Conservation (phyloP, 1,140 invertebrate genomes). For the Triops cancriformis region DNA sequence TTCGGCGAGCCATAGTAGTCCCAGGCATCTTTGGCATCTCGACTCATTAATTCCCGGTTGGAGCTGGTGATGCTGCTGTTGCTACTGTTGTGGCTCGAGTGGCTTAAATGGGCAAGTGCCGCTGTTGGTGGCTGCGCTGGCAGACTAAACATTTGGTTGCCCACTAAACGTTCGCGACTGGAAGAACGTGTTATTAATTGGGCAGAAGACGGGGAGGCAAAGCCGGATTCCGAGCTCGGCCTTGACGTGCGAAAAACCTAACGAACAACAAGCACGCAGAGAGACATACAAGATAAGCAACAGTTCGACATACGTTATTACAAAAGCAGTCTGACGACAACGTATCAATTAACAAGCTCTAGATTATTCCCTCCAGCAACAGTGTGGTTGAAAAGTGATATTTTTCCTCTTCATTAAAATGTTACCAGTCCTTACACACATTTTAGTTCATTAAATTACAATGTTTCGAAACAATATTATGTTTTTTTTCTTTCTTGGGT, state of each 20-base stretch:
- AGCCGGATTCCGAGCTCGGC: conserved; percentile 18
- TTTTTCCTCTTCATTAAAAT: too few species aligned
- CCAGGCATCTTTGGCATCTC: conserved; percentile 30
- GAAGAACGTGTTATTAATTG: conserved; percentile 19
- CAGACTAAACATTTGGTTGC: conserved; percentile 27
- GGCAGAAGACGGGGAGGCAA: not conserved
- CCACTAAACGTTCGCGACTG: conserved; percentile 29
- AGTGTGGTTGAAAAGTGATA: too few species aligned
- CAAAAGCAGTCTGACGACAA: not conserved
- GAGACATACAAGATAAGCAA: not conserved
- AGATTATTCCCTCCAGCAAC: not conserved
- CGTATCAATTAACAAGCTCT: conserved; percentile 20
- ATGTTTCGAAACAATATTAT: too few species aligned
- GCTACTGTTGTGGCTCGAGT: conserved; percentile 29
- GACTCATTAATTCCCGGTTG: conserved; percentile 26
- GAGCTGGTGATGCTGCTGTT: conserved; percentile 29
- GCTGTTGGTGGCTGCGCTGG: conserved; percentile 4
- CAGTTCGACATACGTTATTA: not conserved
- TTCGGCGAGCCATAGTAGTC: conserved; percentile 29
- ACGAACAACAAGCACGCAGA: conserved; percentile 1
- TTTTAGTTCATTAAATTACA: too few species aligned
- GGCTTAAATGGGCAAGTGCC: conserved; percentile 17
- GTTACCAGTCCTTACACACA: too few species aligned
- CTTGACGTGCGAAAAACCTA: conserved; percentile 3
- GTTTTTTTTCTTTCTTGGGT: too few species aligned